Evolutionary conservation across 2,113 vertebrate species (phyloP).

Genomic region (Colinus virginianus): DNA sequence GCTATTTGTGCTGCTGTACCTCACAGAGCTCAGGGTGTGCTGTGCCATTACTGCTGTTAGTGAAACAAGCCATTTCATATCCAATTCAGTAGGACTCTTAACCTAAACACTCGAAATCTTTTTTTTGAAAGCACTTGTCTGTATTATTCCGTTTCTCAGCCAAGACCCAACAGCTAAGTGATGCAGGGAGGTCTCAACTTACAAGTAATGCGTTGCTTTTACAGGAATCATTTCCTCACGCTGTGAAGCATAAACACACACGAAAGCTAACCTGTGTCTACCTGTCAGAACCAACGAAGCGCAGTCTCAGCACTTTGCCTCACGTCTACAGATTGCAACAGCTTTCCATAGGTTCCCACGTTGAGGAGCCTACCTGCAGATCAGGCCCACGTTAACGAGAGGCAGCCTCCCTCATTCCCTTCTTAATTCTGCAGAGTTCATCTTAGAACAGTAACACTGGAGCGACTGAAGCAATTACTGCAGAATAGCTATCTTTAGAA

Average conservation of each 20-base stretch:
- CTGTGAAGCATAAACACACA: not conserved
- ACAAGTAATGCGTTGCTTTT: not conserved
- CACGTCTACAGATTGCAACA: not conserved
- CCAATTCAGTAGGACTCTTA: conserved; percentile 29
- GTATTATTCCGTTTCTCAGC: not conserved
- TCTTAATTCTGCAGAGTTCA: not conserved
- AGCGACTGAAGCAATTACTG: conserved; percentile 8
- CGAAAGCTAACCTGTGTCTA: not conserved
- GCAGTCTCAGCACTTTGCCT: not conserved
- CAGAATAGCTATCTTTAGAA: conserved; percentile 47
- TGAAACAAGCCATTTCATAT: conserved; percentile 51
- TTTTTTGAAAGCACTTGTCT: conserved; percentile 51
- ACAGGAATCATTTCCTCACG: not conserved
- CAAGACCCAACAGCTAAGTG: conserved; percentile 13
- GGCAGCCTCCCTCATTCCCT: not conserved
- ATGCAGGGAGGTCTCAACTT: not conserved
- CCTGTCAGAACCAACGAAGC: not conserved
- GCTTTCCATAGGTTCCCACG: not conserved
- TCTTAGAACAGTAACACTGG: not conserved
- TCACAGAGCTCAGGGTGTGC: not conserved
- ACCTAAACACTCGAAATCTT: conserved; percentile 55
- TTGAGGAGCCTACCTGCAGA: not conserved
- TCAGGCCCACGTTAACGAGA: not conserved
- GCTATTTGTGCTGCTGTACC: not conserved
- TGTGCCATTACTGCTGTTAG: conserved; percentile 30